Percentiles rank a stretch among this genome's conserved stretches.
phyloP scores from a whole-genome alignment of 2,888 invertebrate species.

The Torymus tubicola region DNA sequence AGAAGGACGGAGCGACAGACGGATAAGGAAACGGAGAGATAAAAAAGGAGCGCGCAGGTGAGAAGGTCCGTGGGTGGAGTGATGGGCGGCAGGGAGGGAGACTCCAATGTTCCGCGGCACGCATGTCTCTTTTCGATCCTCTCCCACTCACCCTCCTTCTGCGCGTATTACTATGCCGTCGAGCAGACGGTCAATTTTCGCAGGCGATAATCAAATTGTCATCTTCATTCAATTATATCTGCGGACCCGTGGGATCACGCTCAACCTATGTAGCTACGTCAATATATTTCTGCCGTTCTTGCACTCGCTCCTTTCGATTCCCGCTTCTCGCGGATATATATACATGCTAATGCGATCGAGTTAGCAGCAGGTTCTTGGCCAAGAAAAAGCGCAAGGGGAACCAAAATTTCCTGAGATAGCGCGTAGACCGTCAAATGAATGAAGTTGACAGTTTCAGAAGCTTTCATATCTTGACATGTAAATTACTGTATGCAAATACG shows the following conservation, averaged over 20 bases:
- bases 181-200: slow-evolving; percentile 33
- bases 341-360: slow-evolving; percentile 35
- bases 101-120: slow-evolving; percentile 5
- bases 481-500: slow-evolving; percentile 48
- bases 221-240: slow-evolving; percentile 52
- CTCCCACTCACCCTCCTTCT: slow-evolving; percentile 31
- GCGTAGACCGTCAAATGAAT: slow-evolving; percentile 25
- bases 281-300: not conserved
- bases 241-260: slow-evolving; percentile 11
- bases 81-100: slow-evolving; percentile 21
- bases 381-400: slow-evolving; percentile 25
- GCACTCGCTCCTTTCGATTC: slow-evolving; percentile 21
- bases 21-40: slow-evolving; percentile 14
- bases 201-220: slow-evolving; percentile 55
- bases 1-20: slow-evolving; percentile 56
- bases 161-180: slow-evolving; percentile 8
- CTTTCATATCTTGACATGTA: slow-evolving; percentile 43
- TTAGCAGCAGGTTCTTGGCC: slow-evolving; percentile 10
- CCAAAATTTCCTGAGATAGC: slow-evolving; percentile 28
- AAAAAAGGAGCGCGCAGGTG: slow-evolving; percentile 39
- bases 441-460: slow-evolving; percentile 53
- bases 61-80: slow-evolving; percentile 21
- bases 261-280: no score
- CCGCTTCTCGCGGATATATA: slow-evolving; percentile 1
- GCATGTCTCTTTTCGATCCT: slow-evolving; percentile 45